Evolutionary conservation across 2,888 invertebrate genomes (phyloP).

Genomic region (Agapetus fuscipes): DNA sequence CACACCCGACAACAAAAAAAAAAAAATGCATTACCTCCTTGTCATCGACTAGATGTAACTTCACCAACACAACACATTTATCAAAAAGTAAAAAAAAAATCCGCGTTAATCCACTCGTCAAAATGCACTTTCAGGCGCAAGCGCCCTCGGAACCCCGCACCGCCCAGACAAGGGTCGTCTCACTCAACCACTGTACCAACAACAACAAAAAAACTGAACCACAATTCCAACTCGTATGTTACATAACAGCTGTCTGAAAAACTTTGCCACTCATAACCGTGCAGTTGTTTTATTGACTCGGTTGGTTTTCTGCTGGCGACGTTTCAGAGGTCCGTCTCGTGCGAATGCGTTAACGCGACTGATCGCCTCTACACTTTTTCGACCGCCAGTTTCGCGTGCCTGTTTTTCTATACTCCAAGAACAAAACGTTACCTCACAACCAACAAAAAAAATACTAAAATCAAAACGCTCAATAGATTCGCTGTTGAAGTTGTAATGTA

Average conservation of each 20-base stretch:
- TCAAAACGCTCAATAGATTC: too few species aligned
- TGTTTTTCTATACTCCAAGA: too few species aligned
- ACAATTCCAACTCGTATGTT: too few species aligned
- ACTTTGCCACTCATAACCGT: too few species aligned
- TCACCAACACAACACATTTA: conserved; percentile 14
- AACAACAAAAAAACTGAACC: neutral
- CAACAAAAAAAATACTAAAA: too few species aligned
- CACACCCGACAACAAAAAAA: conserved; percentile 46
- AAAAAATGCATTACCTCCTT: conserved; percentile 17
- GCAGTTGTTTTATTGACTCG: too few species aligned
- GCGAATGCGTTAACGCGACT: conserved; percentile 17
- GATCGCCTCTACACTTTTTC: conserved; percentile 12
- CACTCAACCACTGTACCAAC: neutral
- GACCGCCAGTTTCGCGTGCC: too few species aligned
- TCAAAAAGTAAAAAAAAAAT: conserved; percentile 2
- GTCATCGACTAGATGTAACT: conserved; percentile 13
- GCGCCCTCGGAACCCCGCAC: neutral
- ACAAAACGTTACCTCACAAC: too few species aligned
- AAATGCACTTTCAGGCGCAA: neutral
- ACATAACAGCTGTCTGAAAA: too few species aligned
- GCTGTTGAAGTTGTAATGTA: too few species aligned
- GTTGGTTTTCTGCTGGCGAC: too few species aligned
- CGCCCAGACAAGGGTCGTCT: neutral
- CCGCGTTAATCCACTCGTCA: neutral
- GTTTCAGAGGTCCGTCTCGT: too few species aligned